phyloP scores from a whole-genome alignment of 2,113 vertebrate species.

The Sialia sialis region DNA sequence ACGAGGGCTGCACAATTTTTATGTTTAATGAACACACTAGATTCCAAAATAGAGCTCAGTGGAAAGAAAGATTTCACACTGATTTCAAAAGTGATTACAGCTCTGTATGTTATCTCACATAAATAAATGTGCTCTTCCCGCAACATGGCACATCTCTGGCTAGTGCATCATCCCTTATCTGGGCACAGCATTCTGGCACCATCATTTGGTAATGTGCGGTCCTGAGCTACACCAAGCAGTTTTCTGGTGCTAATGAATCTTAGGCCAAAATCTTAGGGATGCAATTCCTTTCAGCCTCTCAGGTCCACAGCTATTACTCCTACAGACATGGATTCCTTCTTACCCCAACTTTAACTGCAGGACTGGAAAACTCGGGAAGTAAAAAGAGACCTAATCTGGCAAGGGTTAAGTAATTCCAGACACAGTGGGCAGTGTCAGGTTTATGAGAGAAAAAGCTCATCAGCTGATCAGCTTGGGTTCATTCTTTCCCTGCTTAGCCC shows the following conservation, averaged over 20 bases:
- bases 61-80: background rate
- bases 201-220: background rate
- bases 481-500: background rate
- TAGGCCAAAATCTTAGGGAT: background rate
- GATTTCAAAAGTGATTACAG: constrained; percentile 11
- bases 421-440: background rate
- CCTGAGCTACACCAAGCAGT: background rate
- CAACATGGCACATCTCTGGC: background rate
- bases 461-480: background rate
- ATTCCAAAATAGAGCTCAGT: constrained; percentile 13
- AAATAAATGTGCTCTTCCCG: background rate
- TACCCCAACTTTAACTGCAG: background rate
- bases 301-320: background rate
- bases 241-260: background rate
- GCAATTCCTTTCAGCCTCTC: background rate
- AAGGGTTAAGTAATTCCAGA: background rate
- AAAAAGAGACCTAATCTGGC: background rate
- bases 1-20: background rate
- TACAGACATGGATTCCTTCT: background rate
- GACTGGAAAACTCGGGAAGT: background rate
- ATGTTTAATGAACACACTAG: background rate
- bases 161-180: background rate
- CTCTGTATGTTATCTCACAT: background rate
- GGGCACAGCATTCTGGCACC: background rate
- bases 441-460: background rate